These are phyloP conservation scores for Gastrophysa polygoni DNA, from an alignment of 2,888 invertebrate genomes.

Conservation along the genomic window DNA sequence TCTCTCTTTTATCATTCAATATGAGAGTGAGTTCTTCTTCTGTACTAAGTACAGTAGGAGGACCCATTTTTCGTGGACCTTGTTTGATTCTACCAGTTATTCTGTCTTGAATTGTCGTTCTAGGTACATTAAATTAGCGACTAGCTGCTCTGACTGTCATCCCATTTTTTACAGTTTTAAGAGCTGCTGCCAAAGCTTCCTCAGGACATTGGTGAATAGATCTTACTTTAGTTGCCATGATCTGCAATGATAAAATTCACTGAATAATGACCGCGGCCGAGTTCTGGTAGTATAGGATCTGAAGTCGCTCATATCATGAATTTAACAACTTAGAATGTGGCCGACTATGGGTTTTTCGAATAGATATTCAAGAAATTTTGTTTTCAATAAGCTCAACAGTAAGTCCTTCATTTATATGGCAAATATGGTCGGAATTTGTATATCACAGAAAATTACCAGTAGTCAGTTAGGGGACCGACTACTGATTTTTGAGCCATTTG, in stretches of 20 bases:
- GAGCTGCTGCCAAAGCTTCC: slow-evolving; percentile 12
- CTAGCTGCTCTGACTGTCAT: slow-evolving; percentile 5
- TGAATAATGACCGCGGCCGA: slow-evolving; percentile 3
- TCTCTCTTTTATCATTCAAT: slow-evolving; percentile 14
- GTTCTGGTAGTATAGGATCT: not conserved
- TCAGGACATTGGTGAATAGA: slow-evolving; percentile 15
- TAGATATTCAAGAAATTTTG: not conserved
- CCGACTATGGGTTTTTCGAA: slow-evolving; percentile 18
- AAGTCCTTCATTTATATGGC: no score
- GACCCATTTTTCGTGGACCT: slow-evolving; percentile 20
- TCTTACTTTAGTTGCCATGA: slow-evolving; percentile 6
- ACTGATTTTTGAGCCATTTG: no score
- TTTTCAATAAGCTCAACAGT: no score
- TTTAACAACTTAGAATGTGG: not conserved
- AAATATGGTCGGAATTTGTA: no score
- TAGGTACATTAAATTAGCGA: slow-evolving; percentile 2
- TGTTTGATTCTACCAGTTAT: not conserved
- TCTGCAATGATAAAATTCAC: not conserved
- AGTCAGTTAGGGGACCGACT: no score
- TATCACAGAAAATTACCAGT: no score
- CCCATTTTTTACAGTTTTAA: slow-evolving; percentile 18
- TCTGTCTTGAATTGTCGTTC: slow-evolving; percentile 5
- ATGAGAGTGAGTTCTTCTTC: slow-evolving; percentile 25
- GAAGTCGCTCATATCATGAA: slow-evolving; percentile 3
- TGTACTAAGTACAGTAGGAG: slow-evolving; percentile 8